These are phyloP conservation scores for Heliothis subflexa DNA, from an alignment of 1,140 invertebrate species.

Conservation along the genomic window DNA sequence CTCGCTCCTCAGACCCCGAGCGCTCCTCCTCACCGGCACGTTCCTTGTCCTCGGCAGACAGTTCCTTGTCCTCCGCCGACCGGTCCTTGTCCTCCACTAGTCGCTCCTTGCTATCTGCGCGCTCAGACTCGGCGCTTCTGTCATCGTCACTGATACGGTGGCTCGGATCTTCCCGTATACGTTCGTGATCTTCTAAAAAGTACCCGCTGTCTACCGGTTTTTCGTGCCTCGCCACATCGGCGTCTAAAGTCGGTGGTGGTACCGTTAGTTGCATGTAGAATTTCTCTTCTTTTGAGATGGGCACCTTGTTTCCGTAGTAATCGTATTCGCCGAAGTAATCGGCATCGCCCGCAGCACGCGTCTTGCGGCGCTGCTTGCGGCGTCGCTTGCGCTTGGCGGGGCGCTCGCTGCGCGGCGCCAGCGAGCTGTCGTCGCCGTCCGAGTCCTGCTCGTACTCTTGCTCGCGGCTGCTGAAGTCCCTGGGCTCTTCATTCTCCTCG, in stretches of 20 bases:
- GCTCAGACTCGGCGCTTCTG: slow-evolving; percentile 39
- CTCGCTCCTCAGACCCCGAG: slow-evolving; percentile 59
- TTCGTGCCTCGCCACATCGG: slow-evolving; percentile 67
- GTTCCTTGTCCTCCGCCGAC: slow-evolving; percentile 53
- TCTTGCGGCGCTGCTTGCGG: slow-evolving; percentile 68
- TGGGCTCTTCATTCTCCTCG: slow-evolving; percentile 51
- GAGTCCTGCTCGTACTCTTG: slow-evolving; percentile 59
- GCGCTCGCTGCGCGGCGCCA: slow-evolving; percentile 56
- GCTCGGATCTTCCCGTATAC: slow-evolving; percentile 56
- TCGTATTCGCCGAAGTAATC: slow-evolving; percentile 79
- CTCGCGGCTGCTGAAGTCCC: slow-evolving; percentile 10
- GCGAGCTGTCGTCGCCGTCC: slow-evolving; percentile 64
- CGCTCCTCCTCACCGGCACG: slow-evolving; percentile 67
- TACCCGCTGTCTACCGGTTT: slow-evolving; percentile 55
- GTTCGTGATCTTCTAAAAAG: slow-evolving; percentile 74
- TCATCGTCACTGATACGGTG: slow-evolving; percentile 48
- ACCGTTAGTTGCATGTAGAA: slow-evolving; percentile 64
- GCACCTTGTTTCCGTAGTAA: slow-evolving; percentile 73
- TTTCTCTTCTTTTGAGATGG: slow-evolving; percentile 72
- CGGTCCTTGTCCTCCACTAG: slow-evolving; percentile 46
- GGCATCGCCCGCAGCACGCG: slow-evolving; percentile 71
- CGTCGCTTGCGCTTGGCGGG: slow-evolving; percentile 67
- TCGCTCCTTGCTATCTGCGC: slow-evolving; percentile 47
- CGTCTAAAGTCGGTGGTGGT: slow-evolving; percentile 66
- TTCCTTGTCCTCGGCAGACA: slow-evolving; percentile 58